Evolutionary conservation across 1,140 invertebrate genomes (phyloP), one percentile per base, ranked within the genome.

Genomic region (Drosophila bocki): DNA sequence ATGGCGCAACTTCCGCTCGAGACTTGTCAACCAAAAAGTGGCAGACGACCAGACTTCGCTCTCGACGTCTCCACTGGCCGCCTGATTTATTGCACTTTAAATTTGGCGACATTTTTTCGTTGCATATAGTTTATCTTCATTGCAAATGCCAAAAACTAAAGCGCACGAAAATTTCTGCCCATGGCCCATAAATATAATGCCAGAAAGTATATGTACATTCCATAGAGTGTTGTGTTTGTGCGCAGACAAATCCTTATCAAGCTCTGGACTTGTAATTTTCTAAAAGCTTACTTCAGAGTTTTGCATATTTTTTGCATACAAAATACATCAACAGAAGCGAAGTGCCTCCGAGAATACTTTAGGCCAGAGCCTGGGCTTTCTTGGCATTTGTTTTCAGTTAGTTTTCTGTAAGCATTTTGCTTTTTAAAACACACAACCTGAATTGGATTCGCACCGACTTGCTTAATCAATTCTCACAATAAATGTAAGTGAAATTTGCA

Each of bases 81-180:
- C 48, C 72, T 88, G 84, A 87, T 87, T 87, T 87, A 87, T 87
- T 80, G 80, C 84, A 84, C 78, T 87, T 87, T 88, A 87, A 87
- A 87, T 84, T 88, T 71, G 72, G 69, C 77, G 72, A 78, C 80
- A 69, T 78, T 90, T 84, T 88, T 51, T 70, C 33, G 59, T 71
- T 88, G 84, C 65, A 84, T 88, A 74, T 88, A 84, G 84, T 88
- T 84, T 84, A 87, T 87, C 84, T 87, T 87, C 84, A 87, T 87
- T 87, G 84, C 80, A 77, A 78, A 70, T 83, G 83, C 77, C 84
- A 80, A 77, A 75, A 80, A 80, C 77, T 63, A 82, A 79, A 75
- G 68, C 69, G 64, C n/a, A 42, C 35, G 42, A 26, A 33, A 61
- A 56, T 59, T 57, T 50, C 67, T 50, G 35, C 51, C 51, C 69